Base-by-base conservation (phyloP, 2,113 vertebrate genomes). In the Sterrhoptilus dennistouni region DNA sequence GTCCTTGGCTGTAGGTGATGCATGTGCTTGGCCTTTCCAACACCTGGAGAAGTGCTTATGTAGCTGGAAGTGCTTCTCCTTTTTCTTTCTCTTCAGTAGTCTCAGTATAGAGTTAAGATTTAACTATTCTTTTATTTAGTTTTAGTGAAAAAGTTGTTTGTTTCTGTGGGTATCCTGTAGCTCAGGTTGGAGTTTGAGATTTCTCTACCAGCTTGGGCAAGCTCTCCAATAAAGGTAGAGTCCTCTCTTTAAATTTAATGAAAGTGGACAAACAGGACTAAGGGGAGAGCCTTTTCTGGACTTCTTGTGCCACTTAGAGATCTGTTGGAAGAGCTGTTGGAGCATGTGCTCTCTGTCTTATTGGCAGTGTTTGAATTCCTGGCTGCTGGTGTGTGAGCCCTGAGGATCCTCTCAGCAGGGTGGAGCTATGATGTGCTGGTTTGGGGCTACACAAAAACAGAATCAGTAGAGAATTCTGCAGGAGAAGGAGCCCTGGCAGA, bases 341-440 rank as follows among this genome's bases (percentile, higher is more conserved):
- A 83, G 70, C 40, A 3, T 0, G 8, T 38, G 3, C 44, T 56
- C 6, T 27, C 9, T 10, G 44, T 76, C 35, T 35, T 25, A 4
- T 0, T 0, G 9, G 56, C 64, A 57, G 18, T 3, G 0, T 47
- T 65, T 23, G 87, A 77, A 15, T 35, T 25, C 59, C 50, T 57
- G 63, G 11, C 13, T 33, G 14, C 15, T 27, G 5, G 1, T 7
- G 5, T 22, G 45, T 4, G 50, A 84, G 56, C 61, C 4, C 1
- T 42, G 22, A 28, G 4, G 54, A 20, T 36, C 63, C 60, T 66
- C 36, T 25, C 56, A 20, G 76, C 71, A 65, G 2, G n/a, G 2
- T 19, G 70, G 28, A 50, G 65, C 70, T 72, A 17, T 22, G 61
- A 16, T 53, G 53, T 23, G 50, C 35, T 44, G 12, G 21, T 8